phyloP scores from a whole-genome alignment of 2,888 invertebrate species.

The Melanargia galathea region DNA sequence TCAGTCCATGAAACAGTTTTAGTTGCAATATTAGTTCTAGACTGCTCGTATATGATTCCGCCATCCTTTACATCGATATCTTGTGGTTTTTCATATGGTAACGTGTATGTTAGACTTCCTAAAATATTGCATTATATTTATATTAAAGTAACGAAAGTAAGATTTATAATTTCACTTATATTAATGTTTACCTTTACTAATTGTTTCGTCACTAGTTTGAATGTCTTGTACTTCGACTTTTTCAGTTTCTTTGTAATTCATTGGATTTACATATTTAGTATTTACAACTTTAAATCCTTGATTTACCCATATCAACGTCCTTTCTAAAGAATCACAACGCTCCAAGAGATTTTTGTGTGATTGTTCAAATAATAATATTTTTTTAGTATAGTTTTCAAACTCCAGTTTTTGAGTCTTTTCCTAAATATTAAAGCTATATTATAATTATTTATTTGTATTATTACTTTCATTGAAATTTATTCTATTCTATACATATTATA shows the following conservation, averaged over 20 bases:
- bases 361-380: constrained; percentile 56
- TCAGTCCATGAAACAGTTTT: constrained; percentile 31
- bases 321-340: constrained; percentile 63
- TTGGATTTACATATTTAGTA: constrained; percentile 39
- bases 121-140: constrained; percentile 41
- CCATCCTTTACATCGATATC: constrained; percentile 40
- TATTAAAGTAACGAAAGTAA: not conserved
- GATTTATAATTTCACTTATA: not conserved
- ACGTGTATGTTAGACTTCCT: constrained; percentile 66
- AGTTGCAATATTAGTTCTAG: constrained; percentile 33
- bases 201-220: constrained; percentile 63
- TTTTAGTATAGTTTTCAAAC: constrained; percentile 58
- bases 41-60: constrained; percentile 15
- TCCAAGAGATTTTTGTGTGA: constrained; percentile 56
- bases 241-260: constrained; percentile 40
- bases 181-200: constrained; percentile 54
- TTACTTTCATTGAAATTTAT: no score
- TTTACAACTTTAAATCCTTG: constrained; percentile 58
- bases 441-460: not conserved
- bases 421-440: constrained; percentile 44
- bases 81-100: constrained; percentile 57
- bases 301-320: constrained; percentile 61
- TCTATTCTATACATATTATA: no score
- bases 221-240: constrained; percentile 61
- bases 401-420: constrained; percentile 60